phyloP scores from a whole-genome alignment of 2,797 vertebrate genomes.

The Phyllotis vaccarum region DNA sequence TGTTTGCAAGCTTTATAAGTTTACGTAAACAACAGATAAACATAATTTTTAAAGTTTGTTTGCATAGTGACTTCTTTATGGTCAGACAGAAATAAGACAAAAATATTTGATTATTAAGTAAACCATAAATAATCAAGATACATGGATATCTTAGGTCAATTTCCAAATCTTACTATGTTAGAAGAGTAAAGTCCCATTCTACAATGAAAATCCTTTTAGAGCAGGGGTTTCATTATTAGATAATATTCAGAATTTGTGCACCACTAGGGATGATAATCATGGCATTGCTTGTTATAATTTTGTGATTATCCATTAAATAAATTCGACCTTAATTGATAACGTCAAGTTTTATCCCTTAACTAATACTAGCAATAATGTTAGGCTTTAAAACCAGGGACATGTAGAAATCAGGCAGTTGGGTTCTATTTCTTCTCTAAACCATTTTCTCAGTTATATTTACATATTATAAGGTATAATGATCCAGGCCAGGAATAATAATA shows the following conservation, averaged over 20 bases:
- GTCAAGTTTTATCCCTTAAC: constrained; percentile 16
- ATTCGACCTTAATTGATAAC: not conserved
- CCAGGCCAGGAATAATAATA: not conserved
- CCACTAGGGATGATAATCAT: not conserved
- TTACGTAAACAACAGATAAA: not conserved
- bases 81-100: constrained; percentile 26
- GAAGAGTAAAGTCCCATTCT: not conserved
- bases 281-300: not conserved
- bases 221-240: not conserved
- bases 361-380: not conserved
- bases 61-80: constrained; percentile 64
- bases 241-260: not conserved
- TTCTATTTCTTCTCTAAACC: not conserved
- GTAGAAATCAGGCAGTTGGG: not conserved
- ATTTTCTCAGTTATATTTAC: not conserved
- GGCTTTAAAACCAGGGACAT: not conserved
- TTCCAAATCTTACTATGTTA: not conserved
- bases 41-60: constrained; percentile 71
- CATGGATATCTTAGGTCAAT: not conserved
- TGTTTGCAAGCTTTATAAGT: not conserved
- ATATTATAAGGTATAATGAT: not conserved
- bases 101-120: constrained; percentile 28
- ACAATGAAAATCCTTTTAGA: not conserved
- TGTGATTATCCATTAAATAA: not conserved
- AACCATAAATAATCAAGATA: not conserved